Base-by-base conservation (phyloP, 2,888 invertebrate species). In the Deilephila elpenor region DNA sequence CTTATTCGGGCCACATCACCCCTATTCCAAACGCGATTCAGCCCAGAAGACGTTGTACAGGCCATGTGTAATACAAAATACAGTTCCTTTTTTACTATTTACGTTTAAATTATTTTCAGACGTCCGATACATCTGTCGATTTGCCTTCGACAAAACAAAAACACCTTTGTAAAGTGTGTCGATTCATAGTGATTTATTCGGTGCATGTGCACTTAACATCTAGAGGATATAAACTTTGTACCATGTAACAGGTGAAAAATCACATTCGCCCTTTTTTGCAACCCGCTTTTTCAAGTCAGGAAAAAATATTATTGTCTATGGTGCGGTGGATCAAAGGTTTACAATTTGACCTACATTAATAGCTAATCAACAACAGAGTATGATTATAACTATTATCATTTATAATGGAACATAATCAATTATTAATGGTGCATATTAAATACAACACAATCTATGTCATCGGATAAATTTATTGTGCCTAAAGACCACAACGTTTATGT, bases 41-140 rank as follows among this genome's bases (percentile, higher is more conserved):
- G 25, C 5, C 17, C 51, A 51, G 44, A 8, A n/a, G 2, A 14
- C 67, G 51, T 34, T 71, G 32, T 44, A 44, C 78, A 75, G 73
- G 83, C 82, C 86, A 85, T 87, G 81, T 88, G 86, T 83, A 85
- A 80, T 76, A 78, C 76, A 81, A 82, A 82, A 82, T 83, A 83
- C 84, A 83, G 75, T 81, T 78, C 83, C 76, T 80, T 84, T 85
- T 87, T 81, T 84, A 84, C 83, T 79, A 83, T 84, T 86, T 86
- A 84, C 78, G 72, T 79, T 79, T 83, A 81, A 81, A 87, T 89
- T 85, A 85, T 86, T 84, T 83, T 83, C 83, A 83, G 86, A 80
- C 80, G 75, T 74, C 80, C 74, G 53, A 78, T 82, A 82, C 86
- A 88, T 85, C 87, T 86, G 88, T 86, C 84, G 81, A 80, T 82